Base-by-base conservation (phyloP, 2,113 vertebrate species). In the Suncus etruscus region DNA sequence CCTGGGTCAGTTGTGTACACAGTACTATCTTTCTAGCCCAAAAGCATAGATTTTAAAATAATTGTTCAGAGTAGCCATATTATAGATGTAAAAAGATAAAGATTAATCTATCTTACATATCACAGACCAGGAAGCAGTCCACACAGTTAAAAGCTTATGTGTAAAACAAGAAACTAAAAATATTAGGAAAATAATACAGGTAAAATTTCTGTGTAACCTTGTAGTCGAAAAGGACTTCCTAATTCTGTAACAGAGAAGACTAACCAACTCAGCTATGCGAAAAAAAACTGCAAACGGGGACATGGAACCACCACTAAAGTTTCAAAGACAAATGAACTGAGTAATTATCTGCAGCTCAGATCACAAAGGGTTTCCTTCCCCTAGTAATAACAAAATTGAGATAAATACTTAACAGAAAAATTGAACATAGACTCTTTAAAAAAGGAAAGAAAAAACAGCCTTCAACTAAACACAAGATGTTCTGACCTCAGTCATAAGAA, bases 111-210 rank as follows among this genome's bases (percentile, higher is more conserved):
- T 39, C 54, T 81, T 90, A 85, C n/a, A 82, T 22, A 79, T 7
- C 39, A 81, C 11, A 48, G 5, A 80, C 24, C 68, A 87, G 11
- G 27, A 89, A 50, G n/a, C 0, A 83, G 14, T 4, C 47, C 54
- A 15, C 3, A 15, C 54, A 63, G 63, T 39, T 58, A 50, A 58
- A 69, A 73, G 85, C 16, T 61, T 63, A 50, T 29, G 76, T 87
- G 29, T 66, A 25, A 66, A 25, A 66, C 6, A 8, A 3, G 8
- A 91, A 89, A 32, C 25, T 58, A 87, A 95, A 90, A 95, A 68
- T 50, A 85, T 14, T n/a, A 83, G 50, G 15, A 85, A 83, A 77
- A 65, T 27, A 58, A 77, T 7, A 75, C 3, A 87, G 24, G 61
- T 58, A 39, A 66, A 77, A 47, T 68, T 83, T n/a, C 66, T 74